Evolutionary conservation across 2,797 vertebrate genomes (phyloP).

Genomic region (Dryobates pubescens): DNA sequence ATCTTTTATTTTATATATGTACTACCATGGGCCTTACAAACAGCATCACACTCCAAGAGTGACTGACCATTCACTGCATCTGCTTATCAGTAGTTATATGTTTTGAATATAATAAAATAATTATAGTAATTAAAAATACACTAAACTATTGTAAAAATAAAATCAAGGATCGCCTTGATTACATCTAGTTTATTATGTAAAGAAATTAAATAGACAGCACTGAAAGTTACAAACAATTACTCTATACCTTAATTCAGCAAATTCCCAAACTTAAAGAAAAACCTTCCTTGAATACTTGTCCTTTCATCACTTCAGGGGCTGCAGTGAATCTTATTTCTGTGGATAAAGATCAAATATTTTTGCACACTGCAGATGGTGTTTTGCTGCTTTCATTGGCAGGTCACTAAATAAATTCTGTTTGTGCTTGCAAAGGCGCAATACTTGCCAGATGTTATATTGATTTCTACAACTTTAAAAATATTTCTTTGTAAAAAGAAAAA

Average conservation of each 20-base stretch:
- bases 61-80: neutral
- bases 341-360: neutral
- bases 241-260: neutral
- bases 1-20: neutral
- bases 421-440: neutral
- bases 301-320: neutral
- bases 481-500: neutral
- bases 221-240: neutral
- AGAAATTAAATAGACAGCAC: neutral
- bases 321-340: neutral
- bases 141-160: neutral
- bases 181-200: neutral
- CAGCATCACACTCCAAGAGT: neutral
- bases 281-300: neutral
- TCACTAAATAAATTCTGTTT: neutral
- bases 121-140: neutral
- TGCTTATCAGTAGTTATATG: neutral
- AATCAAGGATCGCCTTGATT: neutral
- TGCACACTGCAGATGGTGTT: neutral
- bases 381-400: neutral
- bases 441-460: neutral
- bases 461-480: neutral
- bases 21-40: neutral
- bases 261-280: neutral
- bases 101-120: neutral